Percentiles rank a stretch among this genome's conserved stretches.
Conservation (phyloP, 2,888 invertebrate species). For the Drosophila sordidapex region DNA sequence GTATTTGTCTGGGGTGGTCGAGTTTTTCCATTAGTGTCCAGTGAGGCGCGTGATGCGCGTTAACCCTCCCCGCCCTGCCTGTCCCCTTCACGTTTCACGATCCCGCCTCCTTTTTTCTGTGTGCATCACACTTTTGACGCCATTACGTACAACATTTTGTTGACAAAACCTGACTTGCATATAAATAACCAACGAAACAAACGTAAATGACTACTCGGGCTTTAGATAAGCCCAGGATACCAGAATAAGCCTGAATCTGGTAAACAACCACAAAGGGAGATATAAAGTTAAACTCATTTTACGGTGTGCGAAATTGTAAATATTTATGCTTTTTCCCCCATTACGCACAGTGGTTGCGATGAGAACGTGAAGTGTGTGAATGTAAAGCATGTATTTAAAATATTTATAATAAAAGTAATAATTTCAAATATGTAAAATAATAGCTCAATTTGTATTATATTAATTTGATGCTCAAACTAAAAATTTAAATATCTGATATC, state of each 20-base stretch:
- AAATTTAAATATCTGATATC: not conserved
- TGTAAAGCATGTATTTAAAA: not conserved
- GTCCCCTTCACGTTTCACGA: not conserved
- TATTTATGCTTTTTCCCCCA: conserved; percentile 62
- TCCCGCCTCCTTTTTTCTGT: not conserved
- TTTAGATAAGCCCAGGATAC: conserved; percentile 18
- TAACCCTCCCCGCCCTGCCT: conserved; percentile 37
- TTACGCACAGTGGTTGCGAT: conserved; percentile 43
- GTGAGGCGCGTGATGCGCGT: conserved; percentile 71
- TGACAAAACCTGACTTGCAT: conserved; percentile 81
- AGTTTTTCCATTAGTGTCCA: conserved; percentile 77
- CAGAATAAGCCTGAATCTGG: conserved; percentile 56
- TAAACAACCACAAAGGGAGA: conserved; percentile 73
- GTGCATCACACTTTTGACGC: conserved; percentile 62
- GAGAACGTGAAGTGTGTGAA: not conserved
- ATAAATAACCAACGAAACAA: conserved; percentile 70
- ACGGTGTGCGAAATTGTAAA: conserved; percentile 77
- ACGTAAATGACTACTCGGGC: conserved; percentile 43
- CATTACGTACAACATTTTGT: conserved; percentile 68
- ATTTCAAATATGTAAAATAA: not conserved
- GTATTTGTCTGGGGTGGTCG: conserved; percentile 23
- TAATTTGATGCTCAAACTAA: not conserved
- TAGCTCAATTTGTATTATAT: not conserved
- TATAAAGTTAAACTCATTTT: conserved; percentile 81
- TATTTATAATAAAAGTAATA: not conserved